Conservation (phyloP, 1,140 invertebrate genomes). For the Cataglyphis hispanica region DNA sequence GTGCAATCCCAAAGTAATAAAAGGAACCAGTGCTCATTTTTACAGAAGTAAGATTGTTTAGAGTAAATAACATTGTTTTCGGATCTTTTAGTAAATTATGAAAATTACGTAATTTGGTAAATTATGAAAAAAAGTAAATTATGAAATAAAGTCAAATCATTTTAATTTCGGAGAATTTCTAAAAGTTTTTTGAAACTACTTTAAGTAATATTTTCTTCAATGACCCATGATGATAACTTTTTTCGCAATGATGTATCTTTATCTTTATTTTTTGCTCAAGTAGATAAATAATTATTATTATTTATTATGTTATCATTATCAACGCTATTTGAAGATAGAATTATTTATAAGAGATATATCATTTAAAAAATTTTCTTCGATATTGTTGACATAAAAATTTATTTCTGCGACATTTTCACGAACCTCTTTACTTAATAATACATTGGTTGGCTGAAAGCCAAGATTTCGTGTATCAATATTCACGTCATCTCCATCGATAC, state of each 20-base stretch:
- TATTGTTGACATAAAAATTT: neutral
- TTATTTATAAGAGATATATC: neutral
- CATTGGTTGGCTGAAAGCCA: neutral
- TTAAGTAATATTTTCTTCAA: slow-evolving; percentile 1
- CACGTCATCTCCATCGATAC: neutral
- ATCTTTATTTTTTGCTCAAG: no score
- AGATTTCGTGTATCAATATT: neutral
- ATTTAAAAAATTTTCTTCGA: neutral
- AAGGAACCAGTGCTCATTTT: neutral
- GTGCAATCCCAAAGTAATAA: slow-evolving; percentile 4
- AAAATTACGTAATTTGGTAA: no score
- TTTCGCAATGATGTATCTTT: neutral
- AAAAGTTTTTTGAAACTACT: slow-evolving; percentile 1
- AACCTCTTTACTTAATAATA: neutral
- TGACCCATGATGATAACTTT: neutral
- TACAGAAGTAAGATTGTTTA: neutral
- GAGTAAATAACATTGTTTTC: neutral
- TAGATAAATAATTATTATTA: neutral
- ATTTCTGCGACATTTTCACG: neutral
- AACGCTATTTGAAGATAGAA: neutral
- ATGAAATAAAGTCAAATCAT: neutral
- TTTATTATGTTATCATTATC: neutral
- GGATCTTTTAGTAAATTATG: slow-evolving; percentile 10
- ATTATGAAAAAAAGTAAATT: no score
- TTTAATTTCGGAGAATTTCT: slow-evolving; percentile 6